Evolutionary conservation across 2,113 vertebrate genomes (phyloP).

Genomic region (Aptenodytes forsteri): DNA sequence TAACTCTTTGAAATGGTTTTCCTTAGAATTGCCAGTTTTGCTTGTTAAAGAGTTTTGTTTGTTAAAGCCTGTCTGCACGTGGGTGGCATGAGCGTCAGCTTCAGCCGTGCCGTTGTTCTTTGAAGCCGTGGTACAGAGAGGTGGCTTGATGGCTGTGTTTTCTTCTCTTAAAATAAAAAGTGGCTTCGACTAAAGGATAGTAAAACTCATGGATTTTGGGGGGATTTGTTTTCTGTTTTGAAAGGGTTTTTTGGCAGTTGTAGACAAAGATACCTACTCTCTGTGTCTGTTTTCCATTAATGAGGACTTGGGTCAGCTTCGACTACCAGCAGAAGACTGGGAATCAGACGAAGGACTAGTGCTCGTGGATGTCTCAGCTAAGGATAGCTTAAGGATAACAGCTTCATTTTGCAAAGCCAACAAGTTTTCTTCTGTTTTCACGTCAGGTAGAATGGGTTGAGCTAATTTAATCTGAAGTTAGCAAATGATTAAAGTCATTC

Average conservation of each 20-base stretch:
- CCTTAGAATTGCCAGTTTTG: not conserved
- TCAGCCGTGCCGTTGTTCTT: rapidly evolving
- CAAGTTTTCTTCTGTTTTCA: not conserved
- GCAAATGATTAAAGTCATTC: not conserved
- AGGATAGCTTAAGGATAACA: not conserved
- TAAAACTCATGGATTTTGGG: not conserved
- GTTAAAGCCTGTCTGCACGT: rapidly evolving
- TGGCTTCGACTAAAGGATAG: not conserved
- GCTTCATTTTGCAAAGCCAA: not conserved
- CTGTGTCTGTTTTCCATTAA: not conserved
- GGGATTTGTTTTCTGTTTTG: not conserved
- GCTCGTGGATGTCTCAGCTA: rapidly evolving
- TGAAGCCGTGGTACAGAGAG: rapidly evolving
- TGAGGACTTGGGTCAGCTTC: not conserved
- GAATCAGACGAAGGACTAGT: not conserved
- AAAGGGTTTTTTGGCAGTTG: not conserved
- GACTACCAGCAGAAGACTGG: not conserved
- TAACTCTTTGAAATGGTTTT: not conserved
- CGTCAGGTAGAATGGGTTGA: not conserved
- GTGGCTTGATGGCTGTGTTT: not conserved
- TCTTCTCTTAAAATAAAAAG: not conserved
- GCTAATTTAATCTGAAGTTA: not conserved
- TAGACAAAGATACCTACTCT: not conserved
- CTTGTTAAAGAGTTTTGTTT: not conserved
- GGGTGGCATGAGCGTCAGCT: not conserved